Conservation (phyloP, 2,888 invertebrate species). For the Tanypteryx hageni region DNA sequence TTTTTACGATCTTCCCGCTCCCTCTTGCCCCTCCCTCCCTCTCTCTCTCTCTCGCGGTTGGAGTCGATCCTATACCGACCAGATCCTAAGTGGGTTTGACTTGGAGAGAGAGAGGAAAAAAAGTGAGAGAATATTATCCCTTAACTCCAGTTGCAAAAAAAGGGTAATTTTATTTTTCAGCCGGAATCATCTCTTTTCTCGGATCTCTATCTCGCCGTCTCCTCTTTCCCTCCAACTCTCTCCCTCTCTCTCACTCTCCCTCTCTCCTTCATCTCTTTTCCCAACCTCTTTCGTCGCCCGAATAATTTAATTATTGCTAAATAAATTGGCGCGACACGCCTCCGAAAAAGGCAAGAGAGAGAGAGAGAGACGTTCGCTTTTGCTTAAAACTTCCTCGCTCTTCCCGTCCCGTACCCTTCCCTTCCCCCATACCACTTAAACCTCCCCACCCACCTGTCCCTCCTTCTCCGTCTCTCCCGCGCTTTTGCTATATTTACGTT, state of each 20-base stretch:
- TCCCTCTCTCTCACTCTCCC: too few relatives aligned
- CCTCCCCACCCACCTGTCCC: background rate
- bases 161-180: background rate
- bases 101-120: background rate
- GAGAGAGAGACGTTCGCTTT: constrained; percentile 27
- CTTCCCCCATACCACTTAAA: too few relatives aligned
- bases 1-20: background rate
- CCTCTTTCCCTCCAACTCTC: too few relatives aligned
- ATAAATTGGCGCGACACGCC: constrained; percentile 29
- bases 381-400: background rate
- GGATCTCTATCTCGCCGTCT: background rate
- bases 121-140: background rate
- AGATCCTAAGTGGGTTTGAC: constrained; percentile 26
- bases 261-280: background rate
- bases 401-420: background rate
- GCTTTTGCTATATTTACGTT: background rate
- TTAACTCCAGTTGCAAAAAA: background rate
- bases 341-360: background rate
- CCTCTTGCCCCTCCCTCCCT: background rate
- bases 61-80: background rate
- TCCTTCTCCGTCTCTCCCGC: background rate
- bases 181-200: constrained; percentile 32
- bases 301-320: constrained; percentile 56
- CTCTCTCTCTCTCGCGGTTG: background rate
- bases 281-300: constrained; percentile 7